Evolutionary conservation across 2,113 vertebrate genomes (phyloP).

Genomic region (Cryptotis parvus): DNA sequence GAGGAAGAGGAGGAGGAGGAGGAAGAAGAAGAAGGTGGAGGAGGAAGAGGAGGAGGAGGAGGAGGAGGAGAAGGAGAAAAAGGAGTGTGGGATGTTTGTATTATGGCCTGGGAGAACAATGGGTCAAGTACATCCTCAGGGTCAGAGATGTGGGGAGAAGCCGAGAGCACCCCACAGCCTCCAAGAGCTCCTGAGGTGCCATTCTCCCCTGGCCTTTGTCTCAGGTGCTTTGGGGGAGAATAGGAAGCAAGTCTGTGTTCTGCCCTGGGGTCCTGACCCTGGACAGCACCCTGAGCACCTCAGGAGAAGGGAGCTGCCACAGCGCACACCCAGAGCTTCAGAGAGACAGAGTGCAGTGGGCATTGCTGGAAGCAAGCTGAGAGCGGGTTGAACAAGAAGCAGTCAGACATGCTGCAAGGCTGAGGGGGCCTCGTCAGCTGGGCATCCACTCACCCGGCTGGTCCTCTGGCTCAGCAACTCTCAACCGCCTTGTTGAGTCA

Average conservation of each 20-base stretch:
- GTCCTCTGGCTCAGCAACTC: background rate
- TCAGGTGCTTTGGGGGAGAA: background rate
- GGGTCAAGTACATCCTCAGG: fast-evolving
- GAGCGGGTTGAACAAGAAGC: background rate
- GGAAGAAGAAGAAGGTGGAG: background rate
- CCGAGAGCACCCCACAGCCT: background rate
- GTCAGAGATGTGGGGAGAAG: background rate
- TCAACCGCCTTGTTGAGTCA: background rate
- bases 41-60: background rate
- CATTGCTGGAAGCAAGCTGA: background rate
- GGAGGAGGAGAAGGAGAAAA: background rate
- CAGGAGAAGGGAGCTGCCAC: too few species aligned
- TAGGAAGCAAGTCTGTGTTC: fast-evolving
- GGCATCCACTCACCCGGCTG: background rate
- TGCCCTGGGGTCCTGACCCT: background rate
- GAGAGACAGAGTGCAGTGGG: background rate
- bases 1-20: too few species aligned
- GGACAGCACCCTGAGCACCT: background rate
- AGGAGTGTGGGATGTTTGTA: too few species aligned
- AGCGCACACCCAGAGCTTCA: background rate
- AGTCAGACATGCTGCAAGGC: too few species aligned
- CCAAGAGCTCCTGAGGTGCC: background rate
- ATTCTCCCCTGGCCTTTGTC: background rate
- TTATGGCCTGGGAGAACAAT: too few species aligned
- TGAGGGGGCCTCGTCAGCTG: too few species aligned